phyloP scores from a whole-genome alignment of 2,888 invertebrate species.

The Prostheceraeus crozeri region DNA sequence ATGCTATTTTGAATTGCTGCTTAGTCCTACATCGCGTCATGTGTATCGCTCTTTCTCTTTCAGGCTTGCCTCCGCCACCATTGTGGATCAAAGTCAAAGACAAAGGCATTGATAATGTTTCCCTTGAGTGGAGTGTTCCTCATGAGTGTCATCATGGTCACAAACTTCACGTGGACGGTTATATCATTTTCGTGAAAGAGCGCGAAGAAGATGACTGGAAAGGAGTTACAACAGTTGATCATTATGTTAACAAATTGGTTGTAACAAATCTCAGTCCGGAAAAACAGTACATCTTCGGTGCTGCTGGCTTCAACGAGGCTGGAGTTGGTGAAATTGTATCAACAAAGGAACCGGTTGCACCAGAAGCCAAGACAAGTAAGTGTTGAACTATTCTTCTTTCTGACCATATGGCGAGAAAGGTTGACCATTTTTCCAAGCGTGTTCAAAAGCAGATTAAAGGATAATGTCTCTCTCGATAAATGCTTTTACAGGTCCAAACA shows the following conservation, averaged over 20 bases:
- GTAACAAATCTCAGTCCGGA: conserved; percentile 36
- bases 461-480: too few species aligned
- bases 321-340: conserved; percentile 37
- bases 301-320: conserved; percentile 34
- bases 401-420: too few species aligned
- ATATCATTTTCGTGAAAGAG: conserved; percentile 33
- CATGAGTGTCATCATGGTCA: conserved; percentile 27
- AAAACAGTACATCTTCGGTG: conserved; percentile 37
- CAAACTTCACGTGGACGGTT: conserved; percentile 34
- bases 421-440: too few species aligned
- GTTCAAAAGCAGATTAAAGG: too few species aligned
- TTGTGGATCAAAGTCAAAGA: conserved; percentile 37
- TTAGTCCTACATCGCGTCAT: neutral
- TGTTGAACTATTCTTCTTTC: conserved; percentile 7
- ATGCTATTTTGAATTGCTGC: neutral
- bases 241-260: conserved; percentile 34
- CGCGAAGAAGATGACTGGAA: conserved; percentile 29
- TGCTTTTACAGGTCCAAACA: too few species aligned
- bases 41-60: neutral
- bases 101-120: conserved; percentile 28
- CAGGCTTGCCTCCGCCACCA: conserved; percentile 33
- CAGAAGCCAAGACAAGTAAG: conserved; percentile 35
- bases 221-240: conserved; percentile 34
- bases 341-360: conserved; percentile 35
- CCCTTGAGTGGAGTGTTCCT: conserved; percentile 35